Evolutionary conservation across 2,888 invertebrate genomes (phyloP), one percentile per base, ranked within the genome.

Genomic region (Oscheius myriophilus): DNA sequence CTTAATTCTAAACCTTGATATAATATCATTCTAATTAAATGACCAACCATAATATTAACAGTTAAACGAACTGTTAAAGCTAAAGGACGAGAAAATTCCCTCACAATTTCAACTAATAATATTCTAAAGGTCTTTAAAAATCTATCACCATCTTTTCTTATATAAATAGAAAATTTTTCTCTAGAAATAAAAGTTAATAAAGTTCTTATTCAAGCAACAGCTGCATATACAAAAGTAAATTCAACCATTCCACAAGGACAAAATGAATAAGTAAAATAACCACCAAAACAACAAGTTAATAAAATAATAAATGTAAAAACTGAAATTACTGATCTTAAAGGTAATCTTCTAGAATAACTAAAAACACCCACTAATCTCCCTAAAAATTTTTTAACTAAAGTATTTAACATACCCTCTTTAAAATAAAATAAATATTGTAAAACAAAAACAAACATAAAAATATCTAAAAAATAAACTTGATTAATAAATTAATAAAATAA

Each of bases 181-280:
- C n/a, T n/a, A 46, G 75, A 76, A 72, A 80, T 73, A 75, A 76
- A 79, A 63, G 71, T 75, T 61, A 81, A 77, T 61, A 78, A 67
- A 61, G 74, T 78, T 55, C 73, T 79, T 41, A 80, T 67, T 75
- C 78, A 80, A 46, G 77, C 75, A 25, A 79, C 71, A 55, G 74
- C 65, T 54, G 79, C 76, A 80, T 77, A 90, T 73, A 0, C 90
- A 89, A 83, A 90, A 87, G 89, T 89, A 90, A 89, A 91, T 39
- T 77, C 75, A 21, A 77, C 70, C 65, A 79, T 79, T 55, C 78
- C 78, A 79, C 76, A 80, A 78, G 76, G 75, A 74, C 75, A 80
- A 80, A 80, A n/a, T n/a, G n/a, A n/a, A n/a, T n/a, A n/a, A n/a
- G n/a, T n/a, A n/a, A n/a, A n/a, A n/a, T n/a, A n/a, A 87, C 86